Evolutionary conservation across 2,888 invertebrate genomes (phyloP), one percentile per base, ranked within the genome.

Genomic region (Drosophila subquinaria): DNA sequence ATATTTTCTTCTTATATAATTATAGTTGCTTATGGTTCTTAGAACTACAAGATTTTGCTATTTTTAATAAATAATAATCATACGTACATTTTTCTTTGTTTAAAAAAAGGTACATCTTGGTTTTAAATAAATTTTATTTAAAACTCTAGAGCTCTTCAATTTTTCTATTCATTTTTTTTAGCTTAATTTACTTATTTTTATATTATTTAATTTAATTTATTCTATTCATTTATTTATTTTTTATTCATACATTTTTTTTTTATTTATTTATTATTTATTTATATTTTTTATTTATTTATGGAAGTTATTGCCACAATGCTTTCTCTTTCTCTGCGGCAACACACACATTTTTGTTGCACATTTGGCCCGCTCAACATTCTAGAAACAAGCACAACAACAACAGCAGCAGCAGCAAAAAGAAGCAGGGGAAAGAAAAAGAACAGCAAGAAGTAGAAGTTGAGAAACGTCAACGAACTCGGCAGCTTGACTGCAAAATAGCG

Each of bases 381-480:
- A 84, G 82, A 77, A 53, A 30, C 48, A 59, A 51, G 8, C 51
- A 71, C 75, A 69, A 42, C 33, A 36, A 15, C 43, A 55, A 42
- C 33, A 36, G 15, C 43, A 55, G 5, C 27, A 27, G 27, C 23
- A 23, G 23, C 4, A 27, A 27, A 5, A 27, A 27, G 27, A 27
- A 35, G 3, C n/a, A 23, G n/a, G 4, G 6, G 35, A 20, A 60
- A 15, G 51, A 62, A 13, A n/a, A 27, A 13, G 40, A 45, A 33
- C 43, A 30, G 9, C 57, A 55, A 9, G 60, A 56, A 17, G 43
- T 52, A 11, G 23, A 10, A 36, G 56, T 36, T 36, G 67, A 53
- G 63, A 67, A 60, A 81, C 78, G 89, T 87, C 83, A 83, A 87
- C 89, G 89, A 83, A 83, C 87, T 87, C 79, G 72, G 79, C 47